Percentiles rank a stretch among this genome's conserved stretches.
Conservation (phyloP, 2,113 vertebrate species). For the Neolamprologus hecqui region DNA sequence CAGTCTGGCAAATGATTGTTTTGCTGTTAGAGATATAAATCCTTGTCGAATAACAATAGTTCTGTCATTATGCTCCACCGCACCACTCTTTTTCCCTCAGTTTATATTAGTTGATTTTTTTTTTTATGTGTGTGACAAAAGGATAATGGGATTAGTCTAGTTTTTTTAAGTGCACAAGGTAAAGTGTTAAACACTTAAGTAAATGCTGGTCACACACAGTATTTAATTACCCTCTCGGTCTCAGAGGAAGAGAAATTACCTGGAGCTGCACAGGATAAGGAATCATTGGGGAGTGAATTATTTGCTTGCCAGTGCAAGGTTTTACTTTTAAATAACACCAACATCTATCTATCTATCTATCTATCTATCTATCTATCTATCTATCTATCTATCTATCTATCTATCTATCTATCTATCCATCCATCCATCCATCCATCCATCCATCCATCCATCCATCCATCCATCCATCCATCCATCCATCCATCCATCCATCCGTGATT, state of each 20-base stretch:
- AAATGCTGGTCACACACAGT: constrained; percentile 26
- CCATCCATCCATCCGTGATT: background rate
- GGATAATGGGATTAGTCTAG: background rate
- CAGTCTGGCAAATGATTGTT: background rate
- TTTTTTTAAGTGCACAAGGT: background rate
- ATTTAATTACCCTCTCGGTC: constrained; percentile 37
- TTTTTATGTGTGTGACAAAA: background rate
- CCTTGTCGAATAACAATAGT: background rate
- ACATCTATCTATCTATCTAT: background rate
- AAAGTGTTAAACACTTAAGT: background rate
- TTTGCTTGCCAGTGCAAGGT: background rate
- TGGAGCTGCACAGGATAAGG: background rate
- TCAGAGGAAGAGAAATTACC: constrained; percentile 1
- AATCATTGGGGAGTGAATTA: constrained; percentile 8
- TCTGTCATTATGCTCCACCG: background rate
- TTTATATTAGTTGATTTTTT: background rate
- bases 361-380: accelerated
- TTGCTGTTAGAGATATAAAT: background rate
- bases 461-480: background rate
- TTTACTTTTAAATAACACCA: background rate
- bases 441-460: accelerated
- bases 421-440: accelerated
- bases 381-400: accelerated
- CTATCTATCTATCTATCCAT: accelerated
- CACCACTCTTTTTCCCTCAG: background rate